phyloP scores from a whole-genome alignment of 2,113 vertebrate genomes.

The Sander lucioperca region DNA sequence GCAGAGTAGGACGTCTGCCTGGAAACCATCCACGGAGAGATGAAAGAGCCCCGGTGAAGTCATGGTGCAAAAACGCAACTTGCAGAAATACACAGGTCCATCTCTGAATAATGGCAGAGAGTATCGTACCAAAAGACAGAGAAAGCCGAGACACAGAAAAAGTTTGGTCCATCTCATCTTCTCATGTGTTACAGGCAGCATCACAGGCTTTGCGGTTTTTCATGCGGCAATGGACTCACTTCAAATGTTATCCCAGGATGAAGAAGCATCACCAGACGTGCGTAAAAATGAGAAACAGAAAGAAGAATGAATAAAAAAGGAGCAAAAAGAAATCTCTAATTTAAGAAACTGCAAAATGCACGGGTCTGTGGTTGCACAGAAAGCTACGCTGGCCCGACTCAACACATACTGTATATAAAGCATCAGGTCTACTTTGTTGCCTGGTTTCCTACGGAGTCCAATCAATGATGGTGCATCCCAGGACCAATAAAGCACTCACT shows the following conservation, averaged over 20 bases:
- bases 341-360: background rate
- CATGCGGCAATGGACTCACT: background rate
- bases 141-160: background rate
- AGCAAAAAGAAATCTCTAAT: too few species aligned
- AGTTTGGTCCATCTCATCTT: background rate
- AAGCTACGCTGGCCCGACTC: slow-evolving; percentile 17
- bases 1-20: slow-evolving; percentile 64
- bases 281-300: background rate
- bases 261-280: background rate
- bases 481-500: slow-evolving; percentile 1
- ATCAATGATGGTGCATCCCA: background rate
- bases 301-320: background rate
- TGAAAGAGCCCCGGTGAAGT: slow-evolving; percentile 74
- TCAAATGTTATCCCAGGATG: background rate
- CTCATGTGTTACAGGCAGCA: background rate
- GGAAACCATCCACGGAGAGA: slow-evolving; percentile 70
- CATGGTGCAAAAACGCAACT: slow-evolving; percentile 69
- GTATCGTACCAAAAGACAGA: background rate
- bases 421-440: background rate
- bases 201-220: background rate
- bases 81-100: slow-evolving; percentile 13
- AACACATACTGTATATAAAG: background rate
- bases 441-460: background rate
- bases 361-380: background rate
- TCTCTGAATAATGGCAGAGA: slow-evolving; percentile 6